phyloP scores from a whole-genome alignment of 2,797 vertebrate species.

The Acridotheres tristis region DNA sequence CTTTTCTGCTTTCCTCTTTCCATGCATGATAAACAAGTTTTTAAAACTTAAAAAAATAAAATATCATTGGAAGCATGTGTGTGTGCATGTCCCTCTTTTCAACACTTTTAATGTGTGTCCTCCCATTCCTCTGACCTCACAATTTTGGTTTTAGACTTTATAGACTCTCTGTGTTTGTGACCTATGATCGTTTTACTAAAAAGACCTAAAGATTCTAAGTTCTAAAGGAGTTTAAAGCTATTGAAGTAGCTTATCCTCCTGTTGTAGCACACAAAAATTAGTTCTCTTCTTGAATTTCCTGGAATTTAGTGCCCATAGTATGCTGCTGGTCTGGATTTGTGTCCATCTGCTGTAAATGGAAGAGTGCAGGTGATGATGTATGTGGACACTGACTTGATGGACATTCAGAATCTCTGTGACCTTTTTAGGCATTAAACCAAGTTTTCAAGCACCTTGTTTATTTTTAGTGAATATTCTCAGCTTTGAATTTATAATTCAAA shows the following conservation, averaged over 20 bases:
- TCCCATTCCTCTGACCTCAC: background rate
- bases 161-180: background rate
- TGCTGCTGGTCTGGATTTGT: background rate
- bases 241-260: background rate
- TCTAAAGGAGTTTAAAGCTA: background rate
- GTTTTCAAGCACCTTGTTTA: background rate
- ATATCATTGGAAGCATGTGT: background rate
- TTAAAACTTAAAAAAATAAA: background rate
- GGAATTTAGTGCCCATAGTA: background rate
- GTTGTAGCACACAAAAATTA: background rate
- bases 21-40: background rate
- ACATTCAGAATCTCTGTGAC: background rate
- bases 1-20: background rate
- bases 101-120: background rate
- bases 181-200: background rate
- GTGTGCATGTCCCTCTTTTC: background rate
- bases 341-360: background rate
- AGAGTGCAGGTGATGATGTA: background rate
- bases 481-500: background rate
- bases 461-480: background rate
- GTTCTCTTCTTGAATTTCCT: background rate
- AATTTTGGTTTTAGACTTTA: background rate
- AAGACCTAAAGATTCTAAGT: background rate
- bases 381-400: background rate
- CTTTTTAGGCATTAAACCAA: background rate